phyloP scores from a whole-genome alignment of 2,113 vertebrate species.

The Typhlomys cinereus region DNA sequence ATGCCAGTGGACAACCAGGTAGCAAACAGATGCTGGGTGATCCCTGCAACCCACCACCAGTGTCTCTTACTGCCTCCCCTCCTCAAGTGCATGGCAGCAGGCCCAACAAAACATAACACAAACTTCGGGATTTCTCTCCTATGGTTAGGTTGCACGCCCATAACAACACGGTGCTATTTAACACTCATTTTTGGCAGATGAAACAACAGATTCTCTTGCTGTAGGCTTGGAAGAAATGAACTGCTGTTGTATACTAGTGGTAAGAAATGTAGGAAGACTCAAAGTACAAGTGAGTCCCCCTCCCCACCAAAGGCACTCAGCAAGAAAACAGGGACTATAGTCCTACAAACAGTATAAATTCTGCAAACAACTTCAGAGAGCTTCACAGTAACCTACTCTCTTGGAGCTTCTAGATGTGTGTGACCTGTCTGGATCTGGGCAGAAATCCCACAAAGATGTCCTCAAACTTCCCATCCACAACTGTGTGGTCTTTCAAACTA shows the following conservation, averaged over 20 bases:
- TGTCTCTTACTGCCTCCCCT: not conserved
- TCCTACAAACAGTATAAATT: not conserved
- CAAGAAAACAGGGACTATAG: not conserved
- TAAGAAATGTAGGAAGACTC: not conserved
- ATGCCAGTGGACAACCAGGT: not conserved
- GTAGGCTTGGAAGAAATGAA: not conserved
- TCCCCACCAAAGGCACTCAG: not conserved
- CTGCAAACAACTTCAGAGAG: not conserved
- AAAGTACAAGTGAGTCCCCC: not conserved
- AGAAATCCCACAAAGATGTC: not conserved
- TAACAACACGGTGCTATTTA: fast-evolving
- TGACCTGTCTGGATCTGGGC: not conserved
- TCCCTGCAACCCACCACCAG: not conserved
- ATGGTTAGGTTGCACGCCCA: fast-evolving
- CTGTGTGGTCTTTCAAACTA: not conserved
- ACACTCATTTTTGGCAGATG: not conserved
- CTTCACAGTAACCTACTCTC: not conserved
- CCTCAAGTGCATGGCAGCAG: fast-evolving
- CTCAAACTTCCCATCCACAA: not conserved
- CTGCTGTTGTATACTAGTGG: not conserved
- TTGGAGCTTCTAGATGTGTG: not conserved
- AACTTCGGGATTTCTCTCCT: not conserved
- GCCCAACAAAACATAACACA: not conserved
- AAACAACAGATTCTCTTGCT: not conserved
- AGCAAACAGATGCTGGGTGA: not conserved